Percentiles rank a stretch among this genome's conserved stretches.
Evolutionary conservation across 2,888 invertebrate species (phyloP).

Genomic region (Drosophila hawaiiensis): DNA sequence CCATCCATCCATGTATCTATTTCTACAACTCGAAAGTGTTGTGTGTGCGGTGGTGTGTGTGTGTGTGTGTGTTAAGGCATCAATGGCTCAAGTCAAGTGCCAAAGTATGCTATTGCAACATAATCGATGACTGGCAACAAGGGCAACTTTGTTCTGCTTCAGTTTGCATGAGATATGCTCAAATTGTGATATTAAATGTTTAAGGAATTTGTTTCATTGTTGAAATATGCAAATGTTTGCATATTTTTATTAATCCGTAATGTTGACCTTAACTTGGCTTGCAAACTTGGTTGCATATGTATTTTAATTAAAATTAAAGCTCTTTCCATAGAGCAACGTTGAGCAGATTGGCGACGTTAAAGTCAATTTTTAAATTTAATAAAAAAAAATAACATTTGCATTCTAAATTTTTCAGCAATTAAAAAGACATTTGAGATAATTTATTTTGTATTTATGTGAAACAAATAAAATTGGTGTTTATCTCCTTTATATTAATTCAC

Average conservation of each 20-base stretch:
- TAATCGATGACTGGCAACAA: slow-evolving; percentile 43
- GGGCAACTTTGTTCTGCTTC: background rate
- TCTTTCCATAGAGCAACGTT: background rate
- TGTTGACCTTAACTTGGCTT: background rate
- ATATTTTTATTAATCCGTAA: slow-evolving; percentile 7
- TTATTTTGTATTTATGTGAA: background rate
- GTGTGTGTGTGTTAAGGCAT: slow-evolving; percentile 5
- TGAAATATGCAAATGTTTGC: slow-evolving; percentile 21
- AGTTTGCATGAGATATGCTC: slow-evolving; percentile 1
- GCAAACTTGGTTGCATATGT: background rate
- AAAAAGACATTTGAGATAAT: background rate
- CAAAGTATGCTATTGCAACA: slow-evolving; percentile 48
- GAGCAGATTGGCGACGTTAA: background rate
- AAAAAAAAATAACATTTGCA: background rate
- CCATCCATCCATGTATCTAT: slow-evolving; percentile 12
- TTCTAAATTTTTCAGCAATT: background rate
- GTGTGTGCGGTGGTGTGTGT: background rate
- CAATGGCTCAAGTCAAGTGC: slow-evolving; percentile 60
- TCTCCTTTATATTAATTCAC: background rate
- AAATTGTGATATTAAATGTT: slow-evolving; percentile 11
- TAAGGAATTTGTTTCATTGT: slow-evolving; percentile 7
- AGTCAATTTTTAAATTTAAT: background rate
- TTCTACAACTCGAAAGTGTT: background rate
- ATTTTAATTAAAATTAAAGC: background rate
- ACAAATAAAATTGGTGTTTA: background rate